Conservation (phyloP, 2,797 vertebrate genomes). For the Tolypeutes matacus region DNA sequence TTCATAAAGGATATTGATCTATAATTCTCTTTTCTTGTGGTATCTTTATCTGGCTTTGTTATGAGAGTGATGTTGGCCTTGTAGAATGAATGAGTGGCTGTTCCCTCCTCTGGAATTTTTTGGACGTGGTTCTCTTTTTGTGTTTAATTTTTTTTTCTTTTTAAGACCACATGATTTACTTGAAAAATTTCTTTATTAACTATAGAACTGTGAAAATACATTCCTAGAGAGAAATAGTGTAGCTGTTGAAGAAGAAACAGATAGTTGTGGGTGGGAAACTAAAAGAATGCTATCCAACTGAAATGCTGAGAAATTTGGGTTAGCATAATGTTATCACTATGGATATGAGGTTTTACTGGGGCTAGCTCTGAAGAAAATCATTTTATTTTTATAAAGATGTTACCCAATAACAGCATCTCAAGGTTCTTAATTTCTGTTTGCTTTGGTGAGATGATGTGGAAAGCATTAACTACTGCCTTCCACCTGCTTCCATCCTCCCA, state of each 20-base stretch:
- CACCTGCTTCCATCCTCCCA: background rate
- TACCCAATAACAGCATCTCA: background rate
- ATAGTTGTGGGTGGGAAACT: background rate
- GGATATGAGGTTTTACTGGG: background rate
- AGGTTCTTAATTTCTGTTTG: background rate
- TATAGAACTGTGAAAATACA: background rate
- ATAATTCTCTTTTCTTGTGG: too few species aligned
- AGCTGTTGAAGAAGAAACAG: background rate
- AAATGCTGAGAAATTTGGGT: background rate
- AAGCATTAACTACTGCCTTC: background rate
- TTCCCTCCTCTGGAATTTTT: background rate
- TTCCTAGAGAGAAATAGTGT: background rate
- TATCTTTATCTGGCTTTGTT: too few species aligned
- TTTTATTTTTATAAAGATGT: background rate
- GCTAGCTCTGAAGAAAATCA: background rate
- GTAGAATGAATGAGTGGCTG: too few species aligned
- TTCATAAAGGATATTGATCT: too few species aligned
- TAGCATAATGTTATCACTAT: background rate
- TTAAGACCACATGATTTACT: background rate
- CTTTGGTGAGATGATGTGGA: background rate
- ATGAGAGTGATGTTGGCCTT: too few species aligned
- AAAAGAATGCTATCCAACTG: background rate
- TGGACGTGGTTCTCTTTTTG: background rate
- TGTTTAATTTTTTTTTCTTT: background rate
- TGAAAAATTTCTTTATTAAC: background rate